Evolutionary conservation across 2,888 invertebrate genomes (phyloP).

Genomic region (Folsomia candida): DNA sequence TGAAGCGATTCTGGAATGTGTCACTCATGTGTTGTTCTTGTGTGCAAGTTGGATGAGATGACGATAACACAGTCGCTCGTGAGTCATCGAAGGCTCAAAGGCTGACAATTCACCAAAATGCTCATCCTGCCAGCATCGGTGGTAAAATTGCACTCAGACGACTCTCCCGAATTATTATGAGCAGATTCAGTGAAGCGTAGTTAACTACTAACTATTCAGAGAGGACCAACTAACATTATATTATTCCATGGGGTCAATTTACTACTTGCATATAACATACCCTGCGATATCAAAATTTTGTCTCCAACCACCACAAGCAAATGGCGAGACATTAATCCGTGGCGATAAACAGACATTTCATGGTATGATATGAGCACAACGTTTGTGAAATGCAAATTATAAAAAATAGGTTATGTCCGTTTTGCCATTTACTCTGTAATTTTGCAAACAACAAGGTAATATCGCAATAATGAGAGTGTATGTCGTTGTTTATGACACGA

Average conservation of each 20-base stretch:
- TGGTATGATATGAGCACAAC: too few species aligned
- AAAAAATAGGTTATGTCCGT: too few species aligned
- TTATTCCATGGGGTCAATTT: too few species aligned
- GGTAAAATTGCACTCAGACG: slow-evolving; percentile 26
- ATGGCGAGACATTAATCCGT: too few species aligned
- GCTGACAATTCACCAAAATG: neutral
- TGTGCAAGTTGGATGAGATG: neutral
- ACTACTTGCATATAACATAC: too few species aligned
- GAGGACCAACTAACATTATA: too few species aligned
- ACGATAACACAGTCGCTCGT: slow-evolving; percentile 3
- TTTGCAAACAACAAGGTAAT: neutral
- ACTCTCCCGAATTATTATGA: too few species aligned
- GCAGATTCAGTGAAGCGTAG: slow-evolving; percentile 13
- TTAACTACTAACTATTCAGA: slow-evolving; percentile 15
- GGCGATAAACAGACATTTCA: too few species aligned
- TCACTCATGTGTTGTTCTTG: neutral
- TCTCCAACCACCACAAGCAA: too few species aligned
- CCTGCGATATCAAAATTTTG: too few species aligned
- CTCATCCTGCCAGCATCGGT: slow-evolving; percentile 3
- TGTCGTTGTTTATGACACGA: neutral
- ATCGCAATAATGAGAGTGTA: neutral
- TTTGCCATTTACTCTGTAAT: too few species aligned
- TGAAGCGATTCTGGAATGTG: neutral
- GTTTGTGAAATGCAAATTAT: too few species aligned
- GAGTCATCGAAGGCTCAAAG: slow-evolving; percentile 15